Base-by-base conservation (phyloP, 2,797 vertebrate genomes). In the Onychomys leucogaster region DNA sequence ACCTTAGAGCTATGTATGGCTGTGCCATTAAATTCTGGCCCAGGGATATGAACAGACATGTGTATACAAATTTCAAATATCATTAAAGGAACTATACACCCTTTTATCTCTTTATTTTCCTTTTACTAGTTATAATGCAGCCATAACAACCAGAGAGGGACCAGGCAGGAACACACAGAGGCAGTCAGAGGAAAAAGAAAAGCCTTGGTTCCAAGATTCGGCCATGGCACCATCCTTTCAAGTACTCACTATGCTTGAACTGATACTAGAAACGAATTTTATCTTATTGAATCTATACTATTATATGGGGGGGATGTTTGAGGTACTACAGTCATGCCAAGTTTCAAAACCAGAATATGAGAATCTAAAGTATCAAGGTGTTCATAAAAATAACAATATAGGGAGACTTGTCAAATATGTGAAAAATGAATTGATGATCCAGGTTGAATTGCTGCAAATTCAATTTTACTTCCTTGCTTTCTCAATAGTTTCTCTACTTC, bases 351-450 rank as follows among this genome's bases (percentile, higher is more conserved):
- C 43, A 69, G 86, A 11, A 55, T 63, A 61, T 14, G 25, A 84
- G 49, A 84, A 75, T 46, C 41, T 55, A 92, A 69, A 92, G 75
- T 71, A 85, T 43, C 83, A 69, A n/a, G 32, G 27, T n/a, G 32
- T 67, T 86, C 59, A 78, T 59, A 46, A 37, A 92, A 94, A 94
- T 82, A 37, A 90, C 85, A 94, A 73, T 78, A 65, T n/a, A 91
- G 49, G 81, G 8, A 90, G 21, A 61, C 71, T 49, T 43, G 32
- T 46, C 89, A 49, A 43, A 19, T 71, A 46, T 8, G 75, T 49
- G 89, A 11, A 61, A 91, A 95, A 69, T 57, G 83, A 71, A 37
- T 81, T 87, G 71, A 27, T 12, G 43, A 57, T 78, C 32, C 49
- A 96, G 63, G 25, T 17, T 52, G 46, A 76, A 59, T 37, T 63